Evolutionary conservation across 2,113 vertebrate genomes (phyloP).

Genomic region (Nesoenas mayeri): DNA sequence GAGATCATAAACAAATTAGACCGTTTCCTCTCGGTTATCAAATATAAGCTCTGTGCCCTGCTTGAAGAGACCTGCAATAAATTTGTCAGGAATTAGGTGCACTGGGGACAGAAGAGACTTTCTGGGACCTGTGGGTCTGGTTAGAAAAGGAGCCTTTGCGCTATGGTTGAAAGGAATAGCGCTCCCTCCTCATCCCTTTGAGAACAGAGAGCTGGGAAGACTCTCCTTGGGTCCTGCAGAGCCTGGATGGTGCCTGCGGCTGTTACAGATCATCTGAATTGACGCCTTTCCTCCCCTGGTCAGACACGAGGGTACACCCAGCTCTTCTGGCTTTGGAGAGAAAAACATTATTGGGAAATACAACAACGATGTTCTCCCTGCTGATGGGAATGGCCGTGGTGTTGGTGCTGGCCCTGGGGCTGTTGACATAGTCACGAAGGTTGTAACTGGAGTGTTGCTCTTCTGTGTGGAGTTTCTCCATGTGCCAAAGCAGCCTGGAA

Average conservation of each 20-base stretch:
- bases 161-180: background rate
- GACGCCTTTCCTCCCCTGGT: accelerated
- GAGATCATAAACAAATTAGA: background rate
- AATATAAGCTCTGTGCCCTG: background rate
- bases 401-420: background rate
- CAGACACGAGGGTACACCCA: accelerated
- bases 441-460: background rate
- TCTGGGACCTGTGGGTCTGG: background rate
- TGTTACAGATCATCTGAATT: accelerated
- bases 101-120: background rate
- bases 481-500: background rate
- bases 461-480: background rate
- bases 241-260: background rate
- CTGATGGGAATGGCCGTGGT: background rate
- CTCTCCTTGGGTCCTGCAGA: background rate
- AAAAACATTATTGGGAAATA: background rate
- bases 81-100: background rate
- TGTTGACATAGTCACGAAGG: background rate
- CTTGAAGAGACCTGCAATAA: background rate
- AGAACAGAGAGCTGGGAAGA: background rate
- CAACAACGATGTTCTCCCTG: accelerated
- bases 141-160: background rate
- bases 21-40: background rate
- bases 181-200: background rate
- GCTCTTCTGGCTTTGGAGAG: background rate